phyloP scores from a whole-genome alignment of 2,888 invertebrate genomes.

The Terebella lapidaria region DNA sequence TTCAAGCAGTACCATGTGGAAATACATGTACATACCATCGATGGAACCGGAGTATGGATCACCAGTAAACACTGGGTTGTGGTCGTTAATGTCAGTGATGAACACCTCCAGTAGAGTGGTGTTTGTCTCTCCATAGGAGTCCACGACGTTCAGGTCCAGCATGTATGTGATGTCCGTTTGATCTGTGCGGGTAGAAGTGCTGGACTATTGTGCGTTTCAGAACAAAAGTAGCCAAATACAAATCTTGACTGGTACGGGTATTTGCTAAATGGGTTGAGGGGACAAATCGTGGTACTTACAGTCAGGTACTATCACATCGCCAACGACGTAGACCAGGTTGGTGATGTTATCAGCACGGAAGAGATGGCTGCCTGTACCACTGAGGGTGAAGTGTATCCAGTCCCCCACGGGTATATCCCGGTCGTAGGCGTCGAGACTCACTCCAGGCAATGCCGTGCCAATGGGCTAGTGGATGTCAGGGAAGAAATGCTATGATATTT shows the following conservation, averaged over 20 bases:
- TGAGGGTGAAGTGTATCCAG: not conserved
- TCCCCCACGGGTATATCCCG: conserved; percentile 3
- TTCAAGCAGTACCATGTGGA: too few species aligned
- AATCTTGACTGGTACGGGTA: not conserved
- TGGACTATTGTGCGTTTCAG: too few species aligned
- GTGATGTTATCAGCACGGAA: conserved; percentile 2
- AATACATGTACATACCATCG: too few species aligned
- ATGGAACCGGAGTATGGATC: not conserved
- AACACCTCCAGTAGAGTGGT: not conserved
- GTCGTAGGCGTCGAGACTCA: not conserved
- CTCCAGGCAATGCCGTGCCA: not conserved
- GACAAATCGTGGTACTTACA: too few species aligned
- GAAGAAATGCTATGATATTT: too few species aligned
- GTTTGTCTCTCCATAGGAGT: not conserved
- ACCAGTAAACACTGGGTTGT: not conserved
- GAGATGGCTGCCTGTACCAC: not conserved
- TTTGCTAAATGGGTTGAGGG: too few species aligned
- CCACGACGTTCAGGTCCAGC: not conserved
- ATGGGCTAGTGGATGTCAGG: not conserved
- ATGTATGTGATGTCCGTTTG: not conserved
- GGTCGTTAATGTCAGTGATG: conserved; percentile 1
- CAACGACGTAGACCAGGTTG: not conserved
- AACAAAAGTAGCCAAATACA: not conserved
- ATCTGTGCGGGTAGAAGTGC: not conserved
- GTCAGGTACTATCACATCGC: not conserved